Conservation (phyloP, 2,888 invertebrate genomes). For the Aquatica leii region DNA sequence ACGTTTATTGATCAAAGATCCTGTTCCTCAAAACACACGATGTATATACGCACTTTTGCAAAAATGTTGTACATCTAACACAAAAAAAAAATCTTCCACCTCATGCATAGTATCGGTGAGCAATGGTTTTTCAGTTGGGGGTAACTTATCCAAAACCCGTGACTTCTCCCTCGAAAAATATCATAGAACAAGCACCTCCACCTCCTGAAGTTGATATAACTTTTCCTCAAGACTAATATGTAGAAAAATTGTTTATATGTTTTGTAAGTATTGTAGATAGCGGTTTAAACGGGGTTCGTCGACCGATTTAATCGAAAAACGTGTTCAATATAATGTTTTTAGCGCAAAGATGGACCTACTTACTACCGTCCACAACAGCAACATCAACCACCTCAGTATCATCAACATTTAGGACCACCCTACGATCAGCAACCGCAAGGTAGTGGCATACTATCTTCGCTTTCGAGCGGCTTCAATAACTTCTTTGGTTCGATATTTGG, state of each 20-base stretch:
- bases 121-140: slow-evolving; percentile 54
- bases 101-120: slow-evolving; percentile 12
- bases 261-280: slow-evolving; percentile 11
- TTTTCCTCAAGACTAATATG: slow-evolving; percentile 53
- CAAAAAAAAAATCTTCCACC: too few relatives aligned
- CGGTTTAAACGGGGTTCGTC: too few relatives aligned
- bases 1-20: too few relatives aligned
- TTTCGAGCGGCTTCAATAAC: slow-evolving; percentile 80
- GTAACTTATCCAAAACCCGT: slow-evolving; percentile 55
- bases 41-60: neutral
- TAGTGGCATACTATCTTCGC: slow-evolving; percentile 75
- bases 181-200: slow-evolving; percentile 46
- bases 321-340: slow-evolving; percentile 52
- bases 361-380: slow-evolving; percentile 67
- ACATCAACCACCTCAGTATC: slow-evolving; percentile 57
- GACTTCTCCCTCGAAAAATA: slow-evolving; percentile 57
- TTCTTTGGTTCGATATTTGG: slow-evolving; percentile 64
- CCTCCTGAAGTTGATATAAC: slow-evolving; percentile 45
- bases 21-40: neutral
- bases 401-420: slow-evolving; percentile 43
- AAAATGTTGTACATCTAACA: neutral
- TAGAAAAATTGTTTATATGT: slow-evolving; percentile 10
- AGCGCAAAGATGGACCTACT: slow-evolving; percentile 75
- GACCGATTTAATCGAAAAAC: too few relatives aligned
- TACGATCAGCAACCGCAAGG: slow-evolving; percentile 60